These are phyloP conservation scores for Setophaga kirtlandii DNA, from an alignment of 2,113 vertebrate species.

Conservation along the genomic window DNA sequence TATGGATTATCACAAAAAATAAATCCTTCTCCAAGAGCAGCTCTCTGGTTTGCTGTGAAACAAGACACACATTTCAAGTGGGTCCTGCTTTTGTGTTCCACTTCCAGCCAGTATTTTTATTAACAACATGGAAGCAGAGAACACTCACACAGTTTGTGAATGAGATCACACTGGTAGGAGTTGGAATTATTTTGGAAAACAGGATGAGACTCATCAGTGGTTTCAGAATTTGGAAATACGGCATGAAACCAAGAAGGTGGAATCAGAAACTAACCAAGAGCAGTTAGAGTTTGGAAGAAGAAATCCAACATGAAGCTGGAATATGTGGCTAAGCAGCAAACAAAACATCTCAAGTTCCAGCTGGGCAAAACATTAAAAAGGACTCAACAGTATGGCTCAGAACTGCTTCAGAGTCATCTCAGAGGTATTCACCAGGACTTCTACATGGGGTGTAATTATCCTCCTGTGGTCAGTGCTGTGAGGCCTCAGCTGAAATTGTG, in stretches of 20 bases:
- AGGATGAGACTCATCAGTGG: neutral
- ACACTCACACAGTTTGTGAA: neutral
- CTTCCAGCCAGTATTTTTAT: neutral
- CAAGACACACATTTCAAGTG: neutral
- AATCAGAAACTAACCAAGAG: neutral
- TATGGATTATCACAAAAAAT: neutral
- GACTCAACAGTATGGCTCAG: neutral
- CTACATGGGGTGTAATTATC: neutral
- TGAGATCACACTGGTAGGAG: neutral
- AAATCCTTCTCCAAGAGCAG: neutral
- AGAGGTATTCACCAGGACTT: constrained; percentile 1
- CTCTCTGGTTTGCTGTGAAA: neutral
- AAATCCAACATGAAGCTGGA: neutral
- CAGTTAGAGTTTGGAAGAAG: neutral
- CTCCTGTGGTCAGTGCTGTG: neutral
- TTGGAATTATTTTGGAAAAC: neutral
- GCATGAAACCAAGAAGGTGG: neutral
- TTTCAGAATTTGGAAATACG: neutral
- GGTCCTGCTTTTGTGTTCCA: neutral
- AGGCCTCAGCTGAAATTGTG: neutral
- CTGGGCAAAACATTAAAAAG: constrained; percentile 2
- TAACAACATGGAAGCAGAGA: neutral
- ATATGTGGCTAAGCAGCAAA: constrained; percentile 13
- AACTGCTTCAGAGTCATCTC: neutral
- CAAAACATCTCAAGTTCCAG: neutral